Conservation (phyloP, 2,797 vertebrate genomes). For the Cyclopterus lumpus region DNA sequence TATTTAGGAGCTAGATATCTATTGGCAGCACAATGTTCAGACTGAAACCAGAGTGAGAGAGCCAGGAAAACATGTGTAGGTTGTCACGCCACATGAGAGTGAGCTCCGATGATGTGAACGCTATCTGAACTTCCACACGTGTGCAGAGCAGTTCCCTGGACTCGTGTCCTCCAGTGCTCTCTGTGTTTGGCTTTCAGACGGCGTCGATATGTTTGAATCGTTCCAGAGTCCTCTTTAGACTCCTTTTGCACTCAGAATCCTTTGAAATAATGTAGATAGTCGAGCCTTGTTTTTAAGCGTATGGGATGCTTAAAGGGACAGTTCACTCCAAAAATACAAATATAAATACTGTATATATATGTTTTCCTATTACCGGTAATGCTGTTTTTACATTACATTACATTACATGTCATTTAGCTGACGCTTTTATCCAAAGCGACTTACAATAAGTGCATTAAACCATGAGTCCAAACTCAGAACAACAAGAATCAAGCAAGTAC, state of each 20-base stretch:
- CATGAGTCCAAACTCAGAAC: no score
- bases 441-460: no score
- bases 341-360: no score
- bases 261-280: slow-evolving; percentile 7
- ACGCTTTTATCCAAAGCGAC: no score
- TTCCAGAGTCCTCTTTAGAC: slow-evolving; percentile 22
- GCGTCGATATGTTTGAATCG: slow-evolving; percentile 22
- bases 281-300: slow-evolving; percentile 12
- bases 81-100: slow-evolving; percentile 45
- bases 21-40: slow-evolving; percentile 44
- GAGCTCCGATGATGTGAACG: slow-evolving; percentile 36
- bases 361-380: neutral
- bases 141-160: slow-evolving; percentile 52
- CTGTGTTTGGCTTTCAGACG: slow-evolving; percentile 51
- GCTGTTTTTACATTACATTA: no score
- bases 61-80: slow-evolving; percentile 40
- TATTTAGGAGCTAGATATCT: slow-evolving; percentile 46
- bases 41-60: slow-evolving; percentile 26
- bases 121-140: slow-evolving; percentile 39
- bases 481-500: no score
- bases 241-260: slow-evolving; percentile 15
- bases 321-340: neutral
- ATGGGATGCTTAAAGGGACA: slow-evolving; percentile 10
- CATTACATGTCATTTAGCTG: no score
- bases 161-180: slow-evolving; percentile 50